Evolutionary conservation across 2,888 invertebrate genomes (phyloP).

Genomic region (Macrosiphum euphorbiae): DNA sequence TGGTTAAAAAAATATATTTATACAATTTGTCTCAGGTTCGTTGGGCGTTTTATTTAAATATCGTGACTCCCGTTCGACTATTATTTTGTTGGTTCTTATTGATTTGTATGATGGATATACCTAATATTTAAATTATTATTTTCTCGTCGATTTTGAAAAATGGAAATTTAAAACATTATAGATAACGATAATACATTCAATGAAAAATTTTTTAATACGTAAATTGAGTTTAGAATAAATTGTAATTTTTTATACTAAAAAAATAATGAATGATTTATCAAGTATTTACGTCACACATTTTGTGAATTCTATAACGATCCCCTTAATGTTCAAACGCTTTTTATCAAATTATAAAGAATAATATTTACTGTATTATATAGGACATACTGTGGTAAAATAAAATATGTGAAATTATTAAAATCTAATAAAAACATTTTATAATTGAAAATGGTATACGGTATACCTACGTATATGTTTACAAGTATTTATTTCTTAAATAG

Average conservation of each 20-base stretch:
- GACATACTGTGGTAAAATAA: background rate
- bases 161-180: background rate
- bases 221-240: background rate
- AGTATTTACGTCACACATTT: background rate
- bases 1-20: background rate
- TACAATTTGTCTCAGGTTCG: background rate
- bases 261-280: background rate
- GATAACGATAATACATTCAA: background rate
- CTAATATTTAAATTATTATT: background rate
- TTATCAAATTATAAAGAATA: background rate
- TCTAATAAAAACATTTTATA: background rate
- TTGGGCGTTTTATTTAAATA: background rate
- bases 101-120: background rate
- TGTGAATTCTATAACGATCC: background rate
- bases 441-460: background rate
- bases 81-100: background rate
- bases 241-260: background rate
- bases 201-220: background rate
- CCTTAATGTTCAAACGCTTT: background rate
- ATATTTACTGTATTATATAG: background rate
- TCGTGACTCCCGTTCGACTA: conserved; percentile 18
- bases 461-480: background rate
- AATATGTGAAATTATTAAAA: background rate
- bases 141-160: background rate
- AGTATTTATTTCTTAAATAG: background rate